A percentile compares a stretch with the other conserved stretches of the same genome.
phyloP scores from a whole-genome alignment of 1,140 invertebrate species.

The Lepidostoma basale region DNA sequence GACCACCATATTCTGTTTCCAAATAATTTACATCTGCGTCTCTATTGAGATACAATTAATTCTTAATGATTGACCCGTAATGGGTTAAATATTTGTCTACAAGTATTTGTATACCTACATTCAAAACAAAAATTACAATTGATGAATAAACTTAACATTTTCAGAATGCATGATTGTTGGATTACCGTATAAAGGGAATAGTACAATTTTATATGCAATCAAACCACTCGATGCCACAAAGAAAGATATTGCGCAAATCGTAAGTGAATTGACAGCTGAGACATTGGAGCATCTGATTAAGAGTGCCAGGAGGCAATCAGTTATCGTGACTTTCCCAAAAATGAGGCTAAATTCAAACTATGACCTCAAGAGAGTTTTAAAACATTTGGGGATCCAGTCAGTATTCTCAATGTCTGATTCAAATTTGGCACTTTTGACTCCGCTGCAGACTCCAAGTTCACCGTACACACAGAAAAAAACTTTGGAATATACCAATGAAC shows the following conservation, averaged over 20 bases:
- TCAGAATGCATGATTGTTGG: constrained; percentile 66
- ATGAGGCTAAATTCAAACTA: constrained; percentile 67
- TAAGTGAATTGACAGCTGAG: constrained; percentile 56
- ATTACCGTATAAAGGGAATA: constrained; percentile 70
- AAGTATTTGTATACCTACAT: background rate
- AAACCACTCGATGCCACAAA: constrained; percentile 62
- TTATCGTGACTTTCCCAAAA: constrained; percentile 64
- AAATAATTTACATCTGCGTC: too few species aligned
- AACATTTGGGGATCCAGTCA: constrained; percentile 62
- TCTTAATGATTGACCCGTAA: too few species aligned
- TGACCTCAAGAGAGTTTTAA: constrained; percentile 59
- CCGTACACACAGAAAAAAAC: background rate
- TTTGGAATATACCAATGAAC: background rate
- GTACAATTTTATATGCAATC: constrained; percentile 69
- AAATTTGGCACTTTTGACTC: constrained; percentile 64
- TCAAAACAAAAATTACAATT: background rate
- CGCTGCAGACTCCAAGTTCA: constrained; percentile 21
- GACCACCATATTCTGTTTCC: too few species aligned
- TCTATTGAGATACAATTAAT: too few species aligned
- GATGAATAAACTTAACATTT: constrained; percentile 8
- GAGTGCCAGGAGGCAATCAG: constrained; percentile 53
- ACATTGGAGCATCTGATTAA: constrained; percentile 58
- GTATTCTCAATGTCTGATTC: constrained; percentile 63
- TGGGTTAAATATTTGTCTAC: too few species aligned
- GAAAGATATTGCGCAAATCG: constrained; percentile 56